Percentiles rank a stretch among this genome's conserved stretches.
Evolutionary conservation across 2,797 vertebrate species (phyloP).

Genomic region (Thaleichthys pacificus): DNA sequence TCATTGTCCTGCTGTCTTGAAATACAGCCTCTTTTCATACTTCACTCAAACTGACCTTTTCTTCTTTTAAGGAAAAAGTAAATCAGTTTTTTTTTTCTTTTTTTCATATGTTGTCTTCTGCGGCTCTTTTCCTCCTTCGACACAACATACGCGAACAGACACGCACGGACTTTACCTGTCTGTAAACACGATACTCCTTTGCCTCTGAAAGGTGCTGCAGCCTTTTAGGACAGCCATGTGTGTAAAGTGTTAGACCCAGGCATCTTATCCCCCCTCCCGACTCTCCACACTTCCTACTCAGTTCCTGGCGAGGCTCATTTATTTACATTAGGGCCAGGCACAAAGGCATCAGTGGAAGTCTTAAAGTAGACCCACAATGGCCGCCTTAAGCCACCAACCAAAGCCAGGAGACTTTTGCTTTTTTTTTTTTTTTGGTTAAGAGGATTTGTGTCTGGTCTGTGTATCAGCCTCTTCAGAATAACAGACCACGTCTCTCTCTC

Average conservation of each 20-base stretch:
- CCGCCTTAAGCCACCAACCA: constrained; percentile 75
- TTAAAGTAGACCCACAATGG: constrained; percentile 76
- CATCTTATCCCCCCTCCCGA: constrained; percentile 21
- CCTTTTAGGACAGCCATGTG: constrained; percentile 1
- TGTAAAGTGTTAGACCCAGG: not conserved
- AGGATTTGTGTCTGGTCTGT: constrained; percentile 78
- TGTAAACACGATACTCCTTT: not conserved
- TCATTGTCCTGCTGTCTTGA: no score
- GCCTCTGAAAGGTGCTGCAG: not conserved
- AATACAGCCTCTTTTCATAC: no score
- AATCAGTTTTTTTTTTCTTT: no score
- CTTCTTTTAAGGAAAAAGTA: no score
- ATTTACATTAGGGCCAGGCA: constrained; percentile 71
- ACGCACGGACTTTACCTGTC: not conserved
- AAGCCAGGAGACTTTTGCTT: constrained; percentile 60
- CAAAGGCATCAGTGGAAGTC: constrained; percentile 74
- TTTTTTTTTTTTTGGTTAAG: constrained; percentile 64
- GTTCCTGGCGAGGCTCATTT: constrained; percentile 63
- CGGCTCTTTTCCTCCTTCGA: not conserved
- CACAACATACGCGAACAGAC: not conserved
- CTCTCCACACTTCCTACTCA: constrained; percentile 37
- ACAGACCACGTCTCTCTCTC: constrained; percentile 38
- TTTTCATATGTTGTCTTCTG: not conserved
- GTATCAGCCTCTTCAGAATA: constrained; percentile 68
- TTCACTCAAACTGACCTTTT: no score